phyloP scores from a whole-genome alignment of 1,140 invertebrate genomes.

The Drosophila nasuta region DNA sequence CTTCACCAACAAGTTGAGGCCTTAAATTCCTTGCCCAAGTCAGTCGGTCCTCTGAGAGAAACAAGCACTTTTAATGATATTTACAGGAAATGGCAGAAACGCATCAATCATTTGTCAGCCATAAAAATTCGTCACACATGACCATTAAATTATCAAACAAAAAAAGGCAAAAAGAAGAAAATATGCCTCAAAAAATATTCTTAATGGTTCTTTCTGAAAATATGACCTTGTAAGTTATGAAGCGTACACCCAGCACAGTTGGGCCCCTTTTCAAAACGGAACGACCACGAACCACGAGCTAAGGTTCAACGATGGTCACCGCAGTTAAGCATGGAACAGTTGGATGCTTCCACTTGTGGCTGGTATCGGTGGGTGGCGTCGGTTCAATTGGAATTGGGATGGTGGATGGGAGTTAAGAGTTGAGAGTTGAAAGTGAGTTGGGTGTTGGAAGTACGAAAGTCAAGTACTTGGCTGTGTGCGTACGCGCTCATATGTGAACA shows the following conservation, averaged over 20 bases:
- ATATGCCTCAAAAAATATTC: constrained; percentile 45
- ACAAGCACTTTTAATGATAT: constrained; percentile 71
- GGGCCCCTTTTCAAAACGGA: constrained; percentile 46
- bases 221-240: constrained; percentile 83
- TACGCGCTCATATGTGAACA: constrained; percentile 83
- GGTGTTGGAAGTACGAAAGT: constrained; percentile 26
- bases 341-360: constrained; percentile 48
- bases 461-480: constrained; percentile 36
- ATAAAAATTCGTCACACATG: constrained; percentile 84
- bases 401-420: no score
- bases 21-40: constrained; percentile 51
- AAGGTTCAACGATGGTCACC: constrained; percentile 70
- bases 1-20: constrained; percentile 48
- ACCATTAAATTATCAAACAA: constrained; percentile 74
- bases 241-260: constrained; percentile 27
- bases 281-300: constrained; percentile 30
- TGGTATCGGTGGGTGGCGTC: constrained; percentile 39
- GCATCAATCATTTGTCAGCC: constrained; percentile 83
- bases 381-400: constrained; percentile 37
- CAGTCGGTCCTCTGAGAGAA: constrained; percentile 14
- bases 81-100: constrained; percentile 73
- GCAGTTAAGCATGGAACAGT: constrained; percentile 27
- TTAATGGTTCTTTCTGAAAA: constrained; percentile 72
- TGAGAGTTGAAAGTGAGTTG: not conserved
- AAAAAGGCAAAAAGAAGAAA: constrained; percentile 27